phyloP scores from a whole-genome alignment of 2,888 invertebrate genomes.

The Dryocosmus kuriphilus region DNA sequence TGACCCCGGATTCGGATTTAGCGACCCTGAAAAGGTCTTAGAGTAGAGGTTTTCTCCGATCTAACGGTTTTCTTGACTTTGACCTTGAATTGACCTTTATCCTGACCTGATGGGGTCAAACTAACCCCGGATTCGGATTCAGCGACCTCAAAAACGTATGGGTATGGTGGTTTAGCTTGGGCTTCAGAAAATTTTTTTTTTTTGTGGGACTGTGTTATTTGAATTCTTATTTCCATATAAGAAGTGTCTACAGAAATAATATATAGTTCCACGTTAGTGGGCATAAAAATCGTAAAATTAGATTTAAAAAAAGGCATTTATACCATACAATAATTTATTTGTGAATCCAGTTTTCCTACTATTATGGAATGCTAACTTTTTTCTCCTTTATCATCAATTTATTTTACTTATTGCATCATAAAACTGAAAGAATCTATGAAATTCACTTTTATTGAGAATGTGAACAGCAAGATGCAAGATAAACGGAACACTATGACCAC shows the following conservation, averaged over 20 bases:
- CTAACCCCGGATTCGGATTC: no score
- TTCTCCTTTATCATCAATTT: neutral
- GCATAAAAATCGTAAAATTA: neutral
- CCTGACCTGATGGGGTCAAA: no score
- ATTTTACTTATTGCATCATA: neutral
- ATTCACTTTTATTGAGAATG: neutral
- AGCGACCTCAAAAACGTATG: no score
- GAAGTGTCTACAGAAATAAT: neutral
- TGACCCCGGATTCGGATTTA: no score
- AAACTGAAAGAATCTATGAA: neutral
- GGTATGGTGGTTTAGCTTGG: no score
- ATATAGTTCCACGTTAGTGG: neutral
- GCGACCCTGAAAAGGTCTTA: no score
- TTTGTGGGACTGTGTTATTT: no score
- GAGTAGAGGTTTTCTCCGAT: no score
- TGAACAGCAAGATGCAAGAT: neutral
- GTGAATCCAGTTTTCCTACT: neutral
- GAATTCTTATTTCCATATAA: neutral
- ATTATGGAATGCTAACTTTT: neutral
- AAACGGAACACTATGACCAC: no score
- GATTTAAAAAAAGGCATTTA: neutral
- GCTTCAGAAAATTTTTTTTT: no score
- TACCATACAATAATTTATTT: neutral
- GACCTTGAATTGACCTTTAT: no score
- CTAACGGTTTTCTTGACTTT: no score